A percentile compares a stretch with the other conserved stretches of the same genome.
Conservation (phyloP, 2,888 invertebrate species). For the Torymus texanus region DNA sequence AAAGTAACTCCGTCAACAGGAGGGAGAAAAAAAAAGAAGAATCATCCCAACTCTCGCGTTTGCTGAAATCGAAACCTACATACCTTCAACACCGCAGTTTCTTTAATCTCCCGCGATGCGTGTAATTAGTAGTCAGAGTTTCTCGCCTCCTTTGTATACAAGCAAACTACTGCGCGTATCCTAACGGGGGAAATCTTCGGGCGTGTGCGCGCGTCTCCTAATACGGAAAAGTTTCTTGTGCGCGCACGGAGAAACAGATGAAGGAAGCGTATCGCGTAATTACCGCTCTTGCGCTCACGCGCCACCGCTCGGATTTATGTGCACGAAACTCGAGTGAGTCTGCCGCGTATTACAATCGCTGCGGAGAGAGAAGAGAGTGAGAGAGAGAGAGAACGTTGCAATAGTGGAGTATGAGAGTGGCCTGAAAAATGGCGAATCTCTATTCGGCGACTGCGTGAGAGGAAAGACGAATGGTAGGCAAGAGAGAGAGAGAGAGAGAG, state of each 20-base stretch:
- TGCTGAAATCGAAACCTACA: neutral
- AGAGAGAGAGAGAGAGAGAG: no score
- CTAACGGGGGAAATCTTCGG: conserved; percentile 34
- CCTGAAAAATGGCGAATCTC: no score
- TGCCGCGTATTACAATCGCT: neutral
- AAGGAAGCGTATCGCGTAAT: conserved; percentile 7
- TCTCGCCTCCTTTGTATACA: no score
- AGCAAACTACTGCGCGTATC: neutral
- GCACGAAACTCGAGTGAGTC: neutral
- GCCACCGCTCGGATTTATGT: neutral
- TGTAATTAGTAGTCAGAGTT: conserved; percentile 41
- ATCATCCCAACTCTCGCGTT: neutral
- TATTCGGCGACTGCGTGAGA: no score
- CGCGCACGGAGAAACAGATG: no score
- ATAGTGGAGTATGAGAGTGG: no score
- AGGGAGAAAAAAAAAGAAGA: neutral
- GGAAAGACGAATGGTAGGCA: no score
- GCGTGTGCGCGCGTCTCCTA: neutral
- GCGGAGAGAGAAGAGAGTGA: neutral
- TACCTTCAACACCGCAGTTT: neutral
- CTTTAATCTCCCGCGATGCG: conserved; percentile 48
- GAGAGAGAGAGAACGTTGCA: no score
- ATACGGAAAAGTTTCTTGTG: conserved; percentile 15
- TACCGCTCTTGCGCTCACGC: neutral
- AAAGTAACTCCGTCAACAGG: neutral